Evolutionary conservation across 1,140 invertebrate genomes (phyloP), one percentile per base, ranked within the genome.

Genomic region (Cataglyphis hispanica): DNA sequence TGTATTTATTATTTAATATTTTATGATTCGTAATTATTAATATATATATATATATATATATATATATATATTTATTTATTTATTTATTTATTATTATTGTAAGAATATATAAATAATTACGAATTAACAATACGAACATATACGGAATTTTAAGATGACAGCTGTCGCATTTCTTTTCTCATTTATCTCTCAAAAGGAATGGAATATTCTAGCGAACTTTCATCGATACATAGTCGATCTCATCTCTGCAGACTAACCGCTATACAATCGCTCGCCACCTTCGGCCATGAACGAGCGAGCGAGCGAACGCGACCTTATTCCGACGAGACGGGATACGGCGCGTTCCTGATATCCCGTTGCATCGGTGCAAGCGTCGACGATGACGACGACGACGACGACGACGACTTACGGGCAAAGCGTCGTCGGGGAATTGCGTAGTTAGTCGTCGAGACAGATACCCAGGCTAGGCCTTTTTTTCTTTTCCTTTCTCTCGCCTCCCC

Each of bases 281-380:
- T 27, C 10, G 46, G 43, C 64, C 63, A 22, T 61, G 43, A 37
- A 43, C n/a, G 31, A 31, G 34, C 34, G 63, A 43, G n/a, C 13
- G 75, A 78, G n/a, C 31, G 75, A 40, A 46, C 61, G 77, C 67
- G 78, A 74, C 78, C 78, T 83, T 72, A 83, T 72, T 83, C 37
- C 37, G 4, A 0, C 31, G 77, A 43, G 50, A n/a, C 22, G 27
- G 46, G 46, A 50, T 22, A 11, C 60, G 61, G 61, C 31, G 63
- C 67, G 58, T 58, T 74, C 40, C 53, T 37, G 53, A 46, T n/a
- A n/a, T 83, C 67, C 67, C 78, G 78, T 83, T 83, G 77, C 77
- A 58, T 69, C 46, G n/a, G 25, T 34, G 46, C 11, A 60, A 60
- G 16, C 25, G 25, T 31, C 50, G 67, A 46, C n/a, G 25, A 66